Conservation (phyloP, 2,888 invertebrate genomes). For the Protophormia terraenovae region DNA sequence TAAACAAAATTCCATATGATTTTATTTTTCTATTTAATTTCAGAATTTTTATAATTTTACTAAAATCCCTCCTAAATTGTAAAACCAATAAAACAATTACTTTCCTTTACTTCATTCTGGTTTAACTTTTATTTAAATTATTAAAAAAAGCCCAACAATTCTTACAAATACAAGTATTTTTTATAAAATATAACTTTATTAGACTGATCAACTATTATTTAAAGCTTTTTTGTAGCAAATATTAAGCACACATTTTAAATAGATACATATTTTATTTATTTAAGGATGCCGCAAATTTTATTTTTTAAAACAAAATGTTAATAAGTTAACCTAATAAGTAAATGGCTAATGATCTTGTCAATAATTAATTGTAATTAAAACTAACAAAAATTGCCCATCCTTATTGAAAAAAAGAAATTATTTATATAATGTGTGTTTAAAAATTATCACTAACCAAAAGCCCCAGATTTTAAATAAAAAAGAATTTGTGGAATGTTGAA, state of each 20-base stretch:
- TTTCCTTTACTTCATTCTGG: no score
- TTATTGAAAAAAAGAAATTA: slow-evolving; percentile 22
- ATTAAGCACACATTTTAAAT: slow-evolving; percentile 24
- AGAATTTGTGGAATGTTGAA: background rate
- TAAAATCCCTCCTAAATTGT: no score
- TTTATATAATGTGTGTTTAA: slow-evolving; percentile 29
- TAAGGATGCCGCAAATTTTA: background rate
- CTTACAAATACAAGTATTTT: slow-evolving; percentile 65
- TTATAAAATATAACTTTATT: slow-evolving; percentile 52
- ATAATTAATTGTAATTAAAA: slow-evolving; percentile 7
- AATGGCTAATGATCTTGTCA: slow-evolving; percentile 25
- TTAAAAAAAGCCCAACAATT: slow-evolving; percentile 13
- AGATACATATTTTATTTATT: background rate
- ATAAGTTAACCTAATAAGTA: slow-evolving; percentile 7
- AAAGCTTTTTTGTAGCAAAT: slow-evolving; percentile 45
- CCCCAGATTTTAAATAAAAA: background rate
- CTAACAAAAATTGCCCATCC: background rate
- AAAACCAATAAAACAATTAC: no score
- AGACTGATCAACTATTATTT: slow-evolving; percentile 65
- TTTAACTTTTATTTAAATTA: no score
- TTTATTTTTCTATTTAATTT: no score
- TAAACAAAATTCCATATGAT: no score
- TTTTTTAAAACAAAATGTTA: background rate
- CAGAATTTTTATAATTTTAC: no score
- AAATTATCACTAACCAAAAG: slow-evolving; percentile 7